A percentile compares a stretch with the other conserved stretches of the same genome.
Conservation (phyloP, 2,888 invertebrate species). For the Acanthococcus lagerstroemiae region DNA sequence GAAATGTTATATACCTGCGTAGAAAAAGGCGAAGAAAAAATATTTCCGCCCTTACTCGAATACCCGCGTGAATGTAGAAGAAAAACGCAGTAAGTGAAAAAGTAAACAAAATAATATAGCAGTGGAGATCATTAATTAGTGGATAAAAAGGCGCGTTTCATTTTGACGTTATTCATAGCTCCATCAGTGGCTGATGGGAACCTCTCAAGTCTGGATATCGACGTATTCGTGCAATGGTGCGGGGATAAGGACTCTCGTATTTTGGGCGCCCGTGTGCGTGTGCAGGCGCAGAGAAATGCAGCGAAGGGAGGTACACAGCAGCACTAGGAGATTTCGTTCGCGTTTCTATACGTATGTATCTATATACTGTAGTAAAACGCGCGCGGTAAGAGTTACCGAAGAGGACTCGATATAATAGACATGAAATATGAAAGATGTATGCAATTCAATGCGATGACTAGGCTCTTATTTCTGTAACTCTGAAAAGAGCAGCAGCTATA, state of each 20-base stretch:
- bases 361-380: not conserved
- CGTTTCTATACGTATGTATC: not conserved
- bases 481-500: conserved; percentile 6
- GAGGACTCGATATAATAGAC: conserved; percentile 9
- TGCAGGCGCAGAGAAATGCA: not conserved
- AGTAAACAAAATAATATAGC: conserved; percentile 26
- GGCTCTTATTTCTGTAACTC: conserved; percentile 14
- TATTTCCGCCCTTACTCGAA: conserved; percentile 1
- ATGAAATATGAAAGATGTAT: conserved; percentile 10
- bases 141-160: conserved; percentile 29
- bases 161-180: conserved; percentile 29
- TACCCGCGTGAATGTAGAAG: not conserved
- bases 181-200: conserved; percentile 29
- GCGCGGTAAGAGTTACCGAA: not conserved
- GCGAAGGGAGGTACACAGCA: not conserved
- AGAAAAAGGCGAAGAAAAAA: not conserved
- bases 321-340: not conserved
- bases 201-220: conserved; percentile 24
- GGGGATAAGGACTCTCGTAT: too few species aligned
- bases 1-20: not conserved
- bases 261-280: too few species aligned
- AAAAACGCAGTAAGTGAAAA: conserved; percentile 19
- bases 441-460: conserved; percentile 29
- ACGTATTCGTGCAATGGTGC: not conserved
- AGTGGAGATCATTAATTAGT: conserved; percentile 26